Conservation (phyloP, 1,140 invertebrate species). For the Drosophila simulans region DNA sequence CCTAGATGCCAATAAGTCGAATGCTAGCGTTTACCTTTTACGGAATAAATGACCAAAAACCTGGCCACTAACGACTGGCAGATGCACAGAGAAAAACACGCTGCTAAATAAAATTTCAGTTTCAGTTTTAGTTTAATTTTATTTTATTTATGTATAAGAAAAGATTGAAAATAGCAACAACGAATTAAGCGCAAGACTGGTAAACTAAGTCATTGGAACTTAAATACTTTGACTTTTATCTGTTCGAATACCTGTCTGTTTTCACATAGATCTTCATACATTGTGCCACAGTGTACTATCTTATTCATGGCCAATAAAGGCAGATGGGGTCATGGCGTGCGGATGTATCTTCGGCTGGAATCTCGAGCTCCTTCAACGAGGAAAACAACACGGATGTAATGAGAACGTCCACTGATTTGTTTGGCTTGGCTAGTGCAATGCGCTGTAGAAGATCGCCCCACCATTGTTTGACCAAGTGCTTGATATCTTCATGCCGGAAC, state of each 20-base stretch:
- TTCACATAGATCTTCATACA: neutral
- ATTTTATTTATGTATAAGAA: neutral
- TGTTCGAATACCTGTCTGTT: neutral
- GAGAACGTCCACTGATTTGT: constrained; percentile 59
- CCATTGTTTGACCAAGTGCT: constrained; percentile 51
- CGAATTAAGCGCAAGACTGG: no score
- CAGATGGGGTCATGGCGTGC: constrained; percentile 42
- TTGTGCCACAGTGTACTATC: constrained; percentile 9
- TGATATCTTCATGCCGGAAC: constrained; percentile 49
- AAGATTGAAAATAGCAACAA: neutral
- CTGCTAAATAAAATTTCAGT: no score
- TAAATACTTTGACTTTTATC: no score
- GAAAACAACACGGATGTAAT: constrained; percentile 53
- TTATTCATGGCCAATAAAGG: constrained; percentile 57
- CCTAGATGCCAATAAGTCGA: constrained; percentile 63
- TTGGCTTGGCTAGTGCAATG: constrained; percentile 52
- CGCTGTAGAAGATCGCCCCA: constrained; percentile 31
- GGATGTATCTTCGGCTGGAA: constrained; percentile 56
- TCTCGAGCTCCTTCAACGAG: constrained; percentile 39
- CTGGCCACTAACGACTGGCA: constrained; percentile 48
- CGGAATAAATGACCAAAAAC: constrained; percentile 55
- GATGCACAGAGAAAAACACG: constrained; percentile 1
- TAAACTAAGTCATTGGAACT: no score
- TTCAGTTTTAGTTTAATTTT: no score
- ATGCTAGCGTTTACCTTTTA: constrained; percentile 63